These are phyloP conservation scores for Bos taurus DNA, from an alignment of 2,113 vertebrate genomes.

Conservation along the genomic window ARS-UCD2.0 NC_037329.1:10542001-10542500, in stretches of 20 bases:
- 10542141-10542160: not conserved
- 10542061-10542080: not conserved
- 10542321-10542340: not conserved
- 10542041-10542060: not conserved
- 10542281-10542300: not conserved
- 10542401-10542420: not conserved
- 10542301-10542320: not conserved
- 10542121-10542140: not conserved
- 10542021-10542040: fast-evolving
- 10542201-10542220: not conserved
- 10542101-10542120: not conserved
- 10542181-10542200: not conserved
- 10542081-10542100: not conserved
- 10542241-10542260: not conserved
- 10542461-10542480: not conserved
- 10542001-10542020: not conserved
- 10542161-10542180: not conserved
- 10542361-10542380: not conserved
- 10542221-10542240: not conserved
- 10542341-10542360: not conserved
- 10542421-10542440: not conserved
- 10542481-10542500: not conserved
- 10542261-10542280: not conserved
- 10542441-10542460: not conserved
- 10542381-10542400: not conserved